Percentiles rank a stretch among this genome's conserved stretches.
Evolutionary conservation across 2,113 vertebrate genomes (phyloP).

Genomic region (Cyprinodon brontotheroides): DNA sequence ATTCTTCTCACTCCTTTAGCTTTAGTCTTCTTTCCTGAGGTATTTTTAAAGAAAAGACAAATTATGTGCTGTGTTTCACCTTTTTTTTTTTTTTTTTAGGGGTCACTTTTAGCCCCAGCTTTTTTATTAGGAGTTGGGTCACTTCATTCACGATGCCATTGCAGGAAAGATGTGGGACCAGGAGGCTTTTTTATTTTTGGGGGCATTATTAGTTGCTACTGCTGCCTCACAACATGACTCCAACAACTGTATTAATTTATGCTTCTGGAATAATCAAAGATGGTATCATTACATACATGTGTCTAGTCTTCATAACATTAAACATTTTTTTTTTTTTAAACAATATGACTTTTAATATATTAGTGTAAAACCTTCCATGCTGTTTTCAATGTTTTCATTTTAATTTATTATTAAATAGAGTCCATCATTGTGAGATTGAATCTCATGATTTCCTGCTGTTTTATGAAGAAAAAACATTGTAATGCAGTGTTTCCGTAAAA

Average conservation of each 20-base stretch:
- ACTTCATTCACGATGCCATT: background rate
- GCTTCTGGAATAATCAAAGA: background rate
- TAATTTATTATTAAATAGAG: background rate
- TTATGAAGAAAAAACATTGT: background rate
- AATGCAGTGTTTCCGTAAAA: background rate
- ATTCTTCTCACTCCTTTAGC: background rate
- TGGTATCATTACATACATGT: background rate
- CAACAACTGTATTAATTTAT: background rate
- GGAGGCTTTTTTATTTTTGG: background rate
- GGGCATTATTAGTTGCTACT: background rate
- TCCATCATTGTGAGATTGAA: background rate
- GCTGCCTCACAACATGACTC: too few relatives aligned
- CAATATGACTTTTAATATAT: too few relatives aligned
- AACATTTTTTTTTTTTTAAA: too few relatives aligned
- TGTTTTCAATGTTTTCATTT: background rate
- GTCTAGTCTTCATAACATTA: too few relatives aligned
- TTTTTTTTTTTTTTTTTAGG: background rate
- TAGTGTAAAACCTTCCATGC: too few relatives aligned
- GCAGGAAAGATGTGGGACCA: background rate
- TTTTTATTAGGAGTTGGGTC: background rate
- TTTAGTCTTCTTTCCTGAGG: background rate
- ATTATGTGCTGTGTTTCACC: background rate
- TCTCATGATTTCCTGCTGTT: background rate
- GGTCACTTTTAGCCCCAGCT: too few relatives aligned
- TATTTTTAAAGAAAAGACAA: background rate